These are phyloP conservation scores for Kryptopterus vitreolus DNA, from an alignment of 2,797 vertebrate species.

Conservation along the genomic window DNA sequence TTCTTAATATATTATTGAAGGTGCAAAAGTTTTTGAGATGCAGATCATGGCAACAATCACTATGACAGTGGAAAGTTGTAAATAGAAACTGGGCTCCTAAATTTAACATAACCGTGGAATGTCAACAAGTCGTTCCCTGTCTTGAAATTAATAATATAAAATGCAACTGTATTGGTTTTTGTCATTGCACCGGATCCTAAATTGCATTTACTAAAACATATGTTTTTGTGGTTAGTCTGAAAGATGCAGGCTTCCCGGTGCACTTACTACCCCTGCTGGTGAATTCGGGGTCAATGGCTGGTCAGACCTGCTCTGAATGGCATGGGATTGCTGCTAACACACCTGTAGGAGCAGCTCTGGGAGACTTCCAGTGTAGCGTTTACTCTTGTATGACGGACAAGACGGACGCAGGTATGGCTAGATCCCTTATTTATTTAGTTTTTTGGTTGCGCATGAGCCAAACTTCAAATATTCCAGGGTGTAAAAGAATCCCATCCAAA, in stretches of 20 bases:
- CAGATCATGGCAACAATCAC: background rate
- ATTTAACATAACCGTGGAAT: background rate
- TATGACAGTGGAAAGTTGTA: background rate
- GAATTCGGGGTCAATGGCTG: slow-evolving; percentile 79
- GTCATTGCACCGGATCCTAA: background rate
- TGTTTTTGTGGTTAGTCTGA: slow-evolving; percentile 78
- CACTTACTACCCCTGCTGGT: slow-evolving; percentile 82
- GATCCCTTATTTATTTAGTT: background rate
- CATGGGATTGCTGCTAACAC: slow-evolving; percentile 83
- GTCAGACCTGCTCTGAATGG: slow-evolving; percentile 78
- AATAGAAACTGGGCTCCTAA: background rate
- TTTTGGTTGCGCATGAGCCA: background rate
- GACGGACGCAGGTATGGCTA: slow-evolving; percentile 85
- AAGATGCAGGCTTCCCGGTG: slow-evolving; percentile 80
- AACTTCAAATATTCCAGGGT: background rate
- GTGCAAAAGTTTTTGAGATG: too few relatives aligned
- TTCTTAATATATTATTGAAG: background rate
- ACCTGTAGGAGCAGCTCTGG: slow-evolving; percentile 85
- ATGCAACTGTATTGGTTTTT: background rate
- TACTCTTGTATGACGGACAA: slow-evolving; percentile 84
- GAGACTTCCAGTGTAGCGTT: slow-evolving; percentile 93
- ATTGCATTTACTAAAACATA: background rate
- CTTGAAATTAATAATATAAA: too few relatives aligned
- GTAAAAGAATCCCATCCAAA: too few relatives aligned
- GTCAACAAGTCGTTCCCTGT: background rate